Conservation (phyloP, 2,113 vertebrate species). For the Dolichotis patagonum region DNA sequence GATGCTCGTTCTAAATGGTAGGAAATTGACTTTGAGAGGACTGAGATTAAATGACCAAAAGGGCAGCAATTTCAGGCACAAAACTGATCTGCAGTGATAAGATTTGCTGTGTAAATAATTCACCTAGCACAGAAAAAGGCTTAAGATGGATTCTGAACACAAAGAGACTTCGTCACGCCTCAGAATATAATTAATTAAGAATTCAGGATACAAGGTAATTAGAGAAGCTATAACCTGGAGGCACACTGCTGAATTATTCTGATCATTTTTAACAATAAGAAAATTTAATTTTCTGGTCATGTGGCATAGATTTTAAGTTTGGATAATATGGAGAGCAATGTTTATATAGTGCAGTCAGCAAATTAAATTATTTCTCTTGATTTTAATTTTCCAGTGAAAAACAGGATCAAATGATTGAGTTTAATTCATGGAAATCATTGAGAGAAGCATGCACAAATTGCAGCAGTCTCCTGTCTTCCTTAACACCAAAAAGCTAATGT, state of each 20-base stretch:
- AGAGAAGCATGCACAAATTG: constrained; percentile 14
- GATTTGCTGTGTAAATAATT: constrained; percentile 59
- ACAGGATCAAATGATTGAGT: constrained; percentile 22
- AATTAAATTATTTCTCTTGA: constrained; percentile 71
- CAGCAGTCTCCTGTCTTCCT: background rate
- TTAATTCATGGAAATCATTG: constrained; percentile 54
- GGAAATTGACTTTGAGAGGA: constrained; percentile 64
- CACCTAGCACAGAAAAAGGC: background rate
- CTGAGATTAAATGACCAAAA: constrained; percentile 69
- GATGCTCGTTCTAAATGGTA: constrained; percentile 27
- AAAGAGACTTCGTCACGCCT: constrained; percentile 41
- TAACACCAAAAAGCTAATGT: background rate
- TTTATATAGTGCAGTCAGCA: constrained; percentile 28
- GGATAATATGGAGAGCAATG: constrained; percentile 32
- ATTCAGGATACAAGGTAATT: constrained; percentile 75
- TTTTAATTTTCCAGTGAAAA: constrained; percentile 70
- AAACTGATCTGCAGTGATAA: constrained; percentile 50
- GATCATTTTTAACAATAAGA: constrained; percentile 71
- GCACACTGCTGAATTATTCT: constrained; percentile 71
- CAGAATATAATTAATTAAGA: constrained; percentile 79
- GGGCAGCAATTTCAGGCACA: constrained; percentile 42
- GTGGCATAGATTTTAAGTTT: constrained; percentile 60
- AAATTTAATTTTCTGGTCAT: constrained; percentile 68
- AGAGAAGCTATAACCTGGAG: constrained; percentile 66
- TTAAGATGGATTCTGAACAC: constrained; percentile 1